Conservation (phyloP, 1,140 invertebrate species). For the honey bee (Apis mellifera) region Amel_HAv3.1 CM009943.2:8444001-8444500, state of each 20-base stretch:
- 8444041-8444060: slow-evolving; percentile 14
- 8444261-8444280: not conserved
- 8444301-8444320: not conserved
- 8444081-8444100: not conserved
- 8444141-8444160: not conserved
- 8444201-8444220: not conserved
- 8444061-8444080: not conserved
- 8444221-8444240: not conserved
- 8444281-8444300: slow-evolving; percentile 26
- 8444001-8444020: slow-evolving; percentile 33
- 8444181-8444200: not conserved
- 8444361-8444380: not conserved
- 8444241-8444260: slow-evolving; percentile 9
- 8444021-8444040: slow-evolving; percentile 26
- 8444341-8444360: slow-evolving; percentile 18
- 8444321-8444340: slow-evolving; percentile 9
- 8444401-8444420: not conserved
- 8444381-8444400: not conserved
- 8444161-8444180: slow-evolving; percentile 2
- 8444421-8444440: not conserved
- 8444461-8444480: not conserved
- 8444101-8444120: not conserved
- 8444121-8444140: not conserved
- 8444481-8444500: not conserved
- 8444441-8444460: not conserved